Conservation (phyloP, 1,140 invertebrate genomes). For the Zaprionus ornatus region DNA sequence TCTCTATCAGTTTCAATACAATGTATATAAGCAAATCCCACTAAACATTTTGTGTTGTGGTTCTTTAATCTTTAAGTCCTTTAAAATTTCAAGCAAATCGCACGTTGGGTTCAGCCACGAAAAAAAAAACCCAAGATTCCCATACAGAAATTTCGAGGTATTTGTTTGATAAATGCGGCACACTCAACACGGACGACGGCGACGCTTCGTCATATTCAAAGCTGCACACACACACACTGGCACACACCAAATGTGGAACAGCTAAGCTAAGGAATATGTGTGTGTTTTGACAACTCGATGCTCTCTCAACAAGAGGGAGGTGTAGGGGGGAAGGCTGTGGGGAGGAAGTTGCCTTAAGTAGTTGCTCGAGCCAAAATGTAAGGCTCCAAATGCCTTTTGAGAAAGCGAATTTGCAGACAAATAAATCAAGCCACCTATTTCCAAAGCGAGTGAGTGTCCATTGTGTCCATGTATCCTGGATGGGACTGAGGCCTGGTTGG, state of each 20-base stretch:
- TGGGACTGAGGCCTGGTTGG: background rate
- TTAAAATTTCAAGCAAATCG: slow-evolving; percentile 1
- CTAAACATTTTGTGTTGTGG: background rate
- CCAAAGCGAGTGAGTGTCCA: slow-evolving; percentile 67
- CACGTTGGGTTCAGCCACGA: background rate
- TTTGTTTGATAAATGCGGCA: slow-evolving; percentile 48
- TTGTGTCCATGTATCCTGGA: slow-evolving; percentile 53
- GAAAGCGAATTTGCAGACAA: slow-evolving; percentile 83
- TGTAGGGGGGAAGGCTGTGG: background rate
- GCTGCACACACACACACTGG: slow-evolving; percentile 4
- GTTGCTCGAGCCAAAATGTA: slow-evolving; percentile 50
- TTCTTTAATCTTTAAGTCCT: background rate
- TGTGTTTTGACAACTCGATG: slow-evolving; percentile 51
- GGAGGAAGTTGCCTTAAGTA: slow-evolving; percentile 45
- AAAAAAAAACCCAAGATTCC: slow-evolving; percentile 16
- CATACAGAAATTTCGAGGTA: slow-evolving; percentile 37
- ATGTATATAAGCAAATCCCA: background rate
- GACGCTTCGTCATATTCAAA: slow-evolving; percentile 52
- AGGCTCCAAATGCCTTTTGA: slow-evolving; percentile 74
- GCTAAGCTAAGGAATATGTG: slow-evolving; percentile 20
- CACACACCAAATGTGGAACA: slow-evolving; percentile 42
- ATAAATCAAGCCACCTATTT: slow-evolving; percentile 83
- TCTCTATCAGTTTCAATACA: too few species aligned
- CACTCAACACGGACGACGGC: slow-evolving; percentile 14
- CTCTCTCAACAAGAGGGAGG: background rate